These are phyloP conservation scores for Argynnis bischoffii DNA, from an alignment of 2,888 invertebrate species.

Conservation along the genomic window DNA sequence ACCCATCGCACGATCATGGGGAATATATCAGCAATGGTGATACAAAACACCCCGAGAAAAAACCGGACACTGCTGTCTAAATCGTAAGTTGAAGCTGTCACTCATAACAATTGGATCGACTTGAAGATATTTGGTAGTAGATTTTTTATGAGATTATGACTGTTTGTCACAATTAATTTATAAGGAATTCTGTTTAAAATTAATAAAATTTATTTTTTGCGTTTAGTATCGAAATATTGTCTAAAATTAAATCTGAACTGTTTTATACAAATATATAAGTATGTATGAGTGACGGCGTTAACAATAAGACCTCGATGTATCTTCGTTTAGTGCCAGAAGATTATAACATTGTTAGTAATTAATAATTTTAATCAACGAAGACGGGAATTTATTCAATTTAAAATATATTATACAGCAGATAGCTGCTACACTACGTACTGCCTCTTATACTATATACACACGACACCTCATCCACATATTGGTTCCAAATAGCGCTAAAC, in stretches of 20 bases:
- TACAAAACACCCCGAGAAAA: slow-evolving; percentile 76
- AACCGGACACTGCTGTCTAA: slow-evolving; percentile 79
- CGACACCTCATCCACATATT: no score
- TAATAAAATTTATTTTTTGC: no score
- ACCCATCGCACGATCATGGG: slow-evolving; percentile 83
- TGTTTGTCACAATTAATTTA: not conserved
- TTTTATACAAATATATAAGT: not conserved
- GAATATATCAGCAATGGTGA: slow-evolving; percentile 83
- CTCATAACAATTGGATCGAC: slow-evolving; percentile 17
- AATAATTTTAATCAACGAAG: slow-evolving; percentile 36
- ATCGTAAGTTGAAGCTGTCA: slow-evolving; percentile 44
- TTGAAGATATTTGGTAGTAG: not conserved
- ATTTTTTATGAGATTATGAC: no score
- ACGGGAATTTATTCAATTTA: slow-evolving; percentile 12
- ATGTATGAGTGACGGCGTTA: slow-evolving; percentile 27
- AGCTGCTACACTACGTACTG: not conserved
- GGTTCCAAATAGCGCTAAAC: no score
- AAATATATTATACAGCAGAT: not conserved
- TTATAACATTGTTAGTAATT: slow-evolving; percentile 32
- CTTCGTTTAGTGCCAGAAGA: slow-evolving; percentile 31
- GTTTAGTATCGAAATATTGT: no score
- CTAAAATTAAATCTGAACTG: no score
- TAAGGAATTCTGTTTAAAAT: not conserved
- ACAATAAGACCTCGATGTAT: slow-evolving; percentile 9
- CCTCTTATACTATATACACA: not conserved